Evolutionary conservation across 2,797 vertebrate species (phyloP).

Genomic region (Chiloscyllium punctatum): DNA sequence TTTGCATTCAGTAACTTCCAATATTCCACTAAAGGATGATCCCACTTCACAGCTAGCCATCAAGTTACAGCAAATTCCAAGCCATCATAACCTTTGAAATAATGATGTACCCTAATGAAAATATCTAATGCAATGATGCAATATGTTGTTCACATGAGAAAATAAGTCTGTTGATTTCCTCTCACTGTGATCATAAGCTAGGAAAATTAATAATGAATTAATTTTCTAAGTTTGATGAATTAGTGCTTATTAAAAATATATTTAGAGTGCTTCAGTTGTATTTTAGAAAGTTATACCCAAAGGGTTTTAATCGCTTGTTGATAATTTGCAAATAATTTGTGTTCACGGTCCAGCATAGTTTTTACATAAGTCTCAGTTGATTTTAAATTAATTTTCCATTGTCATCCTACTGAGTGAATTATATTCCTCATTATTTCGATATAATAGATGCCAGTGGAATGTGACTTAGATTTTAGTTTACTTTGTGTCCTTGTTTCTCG

Average conservation of each 20-base stretch:
- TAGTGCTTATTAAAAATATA: neutral
- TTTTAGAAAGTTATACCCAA: neutral
- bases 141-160: neutral
- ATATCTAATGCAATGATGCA: neutral
- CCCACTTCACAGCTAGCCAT: neutral
- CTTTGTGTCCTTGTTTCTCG: neutral
- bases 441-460: neutral
- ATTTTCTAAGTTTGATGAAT: neutral
- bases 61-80: neutral
- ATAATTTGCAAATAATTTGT: neutral
- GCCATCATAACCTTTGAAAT: neutral
- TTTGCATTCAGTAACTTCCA: neutral
- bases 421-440: neutral
- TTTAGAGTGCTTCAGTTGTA: neutral
- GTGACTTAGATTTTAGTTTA: neutral
- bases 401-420: neutral
- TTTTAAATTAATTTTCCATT: neutral
- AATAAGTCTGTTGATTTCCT: neutral
- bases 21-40: neutral
- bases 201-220: neutral
- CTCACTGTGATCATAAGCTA: neutral
- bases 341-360: neutral
- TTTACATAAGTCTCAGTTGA: neutral
- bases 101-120: neutral
- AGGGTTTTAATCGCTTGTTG: neutral